A percentile compares a stretch with the other conserved stretches of the same genome.
phyloP scores from a whole-genome alignment of 2,113 vertebrate species.

The Ammodytes dubius region DNA sequence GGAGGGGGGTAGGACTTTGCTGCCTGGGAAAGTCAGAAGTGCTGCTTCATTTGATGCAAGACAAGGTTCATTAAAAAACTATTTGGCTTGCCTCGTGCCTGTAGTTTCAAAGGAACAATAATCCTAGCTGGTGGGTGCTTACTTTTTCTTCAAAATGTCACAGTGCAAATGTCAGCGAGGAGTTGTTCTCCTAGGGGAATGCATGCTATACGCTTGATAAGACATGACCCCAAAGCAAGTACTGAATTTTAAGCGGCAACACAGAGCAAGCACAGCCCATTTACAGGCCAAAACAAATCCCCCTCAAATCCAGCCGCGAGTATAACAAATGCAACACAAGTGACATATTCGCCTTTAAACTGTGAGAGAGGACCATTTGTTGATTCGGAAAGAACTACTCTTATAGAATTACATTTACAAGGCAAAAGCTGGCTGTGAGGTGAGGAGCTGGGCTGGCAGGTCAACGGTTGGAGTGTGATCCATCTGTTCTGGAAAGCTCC shows the following conservation, averaged over 20 bases:
- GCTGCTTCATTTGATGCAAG: slow-evolving; percentile 37
- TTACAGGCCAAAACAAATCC: slow-evolving; percentile 12
- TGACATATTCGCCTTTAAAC: slow-evolving; percentile 26
- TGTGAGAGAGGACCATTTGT: not conserved
- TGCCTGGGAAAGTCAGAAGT: slow-evolving; percentile 52
- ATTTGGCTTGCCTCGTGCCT: slow-evolving; percentile 30
- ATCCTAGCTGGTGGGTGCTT: slow-evolving; percentile 19
- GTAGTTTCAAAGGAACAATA: slow-evolving; percentile 40
- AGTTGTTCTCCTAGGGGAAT: slow-evolving; percentile 16
- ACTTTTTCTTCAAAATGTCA: slow-evolving; percentile 51
- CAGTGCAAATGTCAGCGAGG: slow-evolving; percentile 35
- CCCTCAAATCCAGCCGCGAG: not conserved
- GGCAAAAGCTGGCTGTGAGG: not conserved
- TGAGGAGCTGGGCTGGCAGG: slow-evolving; percentile 7
- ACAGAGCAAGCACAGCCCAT: not conserved
- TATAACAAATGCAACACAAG: slow-evolving; percentile 12
- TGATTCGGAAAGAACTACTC: slow-evolving; percentile 7
- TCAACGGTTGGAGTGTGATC: slow-evolving; percentile 3
- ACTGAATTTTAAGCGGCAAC: slow-evolving; percentile 7
- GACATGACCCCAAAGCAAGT: slow-evolving; percentile 23
- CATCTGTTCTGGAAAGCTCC: slow-evolving; percentile 32
- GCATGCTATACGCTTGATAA: slow-evolving; percentile 7
- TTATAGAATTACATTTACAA: slow-evolving; percentile 4
- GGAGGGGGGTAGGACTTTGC: slow-evolving; percentile 11
- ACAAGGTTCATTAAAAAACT: slow-evolving; percentile 51